Conservation (phyloP, 1,140 invertebrate genomes). For the Limonius californicus region DNA sequence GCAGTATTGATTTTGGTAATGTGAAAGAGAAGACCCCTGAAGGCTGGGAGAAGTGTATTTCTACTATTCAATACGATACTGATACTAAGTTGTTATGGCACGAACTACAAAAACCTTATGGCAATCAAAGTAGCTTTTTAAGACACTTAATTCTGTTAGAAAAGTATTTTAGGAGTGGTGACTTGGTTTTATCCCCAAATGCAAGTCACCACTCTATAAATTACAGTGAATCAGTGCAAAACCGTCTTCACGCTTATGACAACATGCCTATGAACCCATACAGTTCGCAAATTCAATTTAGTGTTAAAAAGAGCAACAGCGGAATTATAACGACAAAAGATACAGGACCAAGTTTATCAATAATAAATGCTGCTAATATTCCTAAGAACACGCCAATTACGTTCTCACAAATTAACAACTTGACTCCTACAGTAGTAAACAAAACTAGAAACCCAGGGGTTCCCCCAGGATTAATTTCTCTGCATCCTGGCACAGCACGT, state of each 20-base stretch:
- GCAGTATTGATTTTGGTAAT: slow-evolving; percentile 66
- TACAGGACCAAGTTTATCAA: neutral
- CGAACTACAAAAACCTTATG: slow-evolving; percentile 76
- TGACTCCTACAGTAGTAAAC: slow-evolving; percentile 22
- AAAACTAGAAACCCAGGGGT: slow-evolving; percentile 31
- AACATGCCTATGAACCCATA: slow-evolving; percentile 45
- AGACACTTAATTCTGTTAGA: slow-evolving; percentile 75
- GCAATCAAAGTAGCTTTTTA: slow-evolving; percentile 78
- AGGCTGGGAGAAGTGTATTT: slow-evolving; percentile 76
- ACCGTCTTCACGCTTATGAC: slow-evolving; percentile 71
- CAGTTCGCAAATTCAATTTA: neutral
- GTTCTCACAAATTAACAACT: slow-evolving; percentile 42
- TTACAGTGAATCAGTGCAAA: slow-evolving; percentile 76
- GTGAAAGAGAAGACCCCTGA: slow-evolving; percentile 63
- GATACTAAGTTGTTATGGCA: slow-evolving; percentile 77
- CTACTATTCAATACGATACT: slow-evolving; percentile 74
- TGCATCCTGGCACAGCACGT: slow-evolving; percentile 42
- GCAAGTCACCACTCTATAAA: slow-evolving; percentile 69
- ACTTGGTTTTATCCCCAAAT: slow-evolving; percentile 66
- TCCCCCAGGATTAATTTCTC: slow-evolving; percentile 42
- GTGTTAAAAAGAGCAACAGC: slow-evolving; percentile 28
- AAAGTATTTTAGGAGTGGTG: slow-evolving; percentile 74
- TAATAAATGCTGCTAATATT: slow-evolving; percentile 31
- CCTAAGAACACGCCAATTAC: slow-evolving; percentile 43
- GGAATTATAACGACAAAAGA: slow-evolving; percentile 30